A percentile compares a stretch with the other conserved stretches of the same genome.
Evolutionary conservation across 2,113 vertebrate species (phyloP).

Genomic region (Paramormyrops kingsleyae): DNA sequence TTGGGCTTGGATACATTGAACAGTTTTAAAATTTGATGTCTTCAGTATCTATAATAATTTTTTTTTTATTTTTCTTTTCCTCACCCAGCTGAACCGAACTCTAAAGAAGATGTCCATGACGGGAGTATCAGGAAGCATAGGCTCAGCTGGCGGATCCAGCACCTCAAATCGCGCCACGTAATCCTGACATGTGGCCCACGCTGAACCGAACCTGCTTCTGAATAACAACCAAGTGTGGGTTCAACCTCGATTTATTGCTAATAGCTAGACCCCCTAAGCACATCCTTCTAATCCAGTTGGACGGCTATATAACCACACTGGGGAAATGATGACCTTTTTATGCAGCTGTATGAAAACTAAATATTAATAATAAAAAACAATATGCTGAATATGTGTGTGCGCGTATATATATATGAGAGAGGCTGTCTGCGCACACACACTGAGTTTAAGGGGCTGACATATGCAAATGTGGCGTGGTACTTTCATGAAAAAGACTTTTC

Average conservation of each 20-base stretch:
- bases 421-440: too few species aligned
- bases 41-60: not conserved
- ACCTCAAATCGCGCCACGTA: slow-evolving; percentile 21
- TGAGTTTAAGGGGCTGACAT: not conserved
- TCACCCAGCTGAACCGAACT: slow-evolving; percentile 58
- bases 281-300: not conserved
- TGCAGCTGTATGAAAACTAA: not conserved
- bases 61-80: not conserved
- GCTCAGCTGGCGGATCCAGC: not conserved
- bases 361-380: not conserved
- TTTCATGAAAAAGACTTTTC: not conserved
- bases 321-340: not conserved
- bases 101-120: slow-evolving; percentile 61
- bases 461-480: not conserved
- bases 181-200: not conserved
- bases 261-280: not conserved
- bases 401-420: not conserved
- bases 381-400: not conserved
- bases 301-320: not conserved
- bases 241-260: not conserved
- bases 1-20: not conserved
- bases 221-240: not conserved
- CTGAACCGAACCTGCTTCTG: not conserved
- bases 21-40: not conserved
- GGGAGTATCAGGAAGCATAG: not conserved